These are phyloP conservation scores for Cirrhinus molitorella DNA, from an alignment of 2,797 vertebrate species.

Conservation along the genomic window DNA sequence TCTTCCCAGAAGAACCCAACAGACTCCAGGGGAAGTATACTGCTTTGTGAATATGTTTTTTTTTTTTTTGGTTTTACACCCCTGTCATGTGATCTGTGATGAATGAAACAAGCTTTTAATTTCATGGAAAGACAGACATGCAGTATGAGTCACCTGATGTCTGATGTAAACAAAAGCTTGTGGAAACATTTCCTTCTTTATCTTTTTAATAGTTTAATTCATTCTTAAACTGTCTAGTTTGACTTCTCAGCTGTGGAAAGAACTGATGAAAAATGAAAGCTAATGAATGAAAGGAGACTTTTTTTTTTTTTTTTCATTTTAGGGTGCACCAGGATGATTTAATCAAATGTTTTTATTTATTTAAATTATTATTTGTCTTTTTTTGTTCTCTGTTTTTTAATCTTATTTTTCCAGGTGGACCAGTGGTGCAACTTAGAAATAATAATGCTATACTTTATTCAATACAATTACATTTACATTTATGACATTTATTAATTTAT, in stretches of 20 bases:
- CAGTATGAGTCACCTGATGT: neutral
- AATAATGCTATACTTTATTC: too few species aligned
- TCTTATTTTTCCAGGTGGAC: too few species aligned
- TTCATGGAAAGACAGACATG: neutral
- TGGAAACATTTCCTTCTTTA: neutral
- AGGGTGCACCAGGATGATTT: too few species aligned
- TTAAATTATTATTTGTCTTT: too few species aligned
- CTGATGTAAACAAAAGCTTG: neutral
- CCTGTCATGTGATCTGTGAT: slow-evolving; percentile 10
- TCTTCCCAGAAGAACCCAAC: slow-evolving; percentile 75
- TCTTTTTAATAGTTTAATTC: neutral
- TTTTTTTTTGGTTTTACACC: neutral
- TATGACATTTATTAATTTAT: too few species aligned
- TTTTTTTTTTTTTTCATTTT: too few species aligned
- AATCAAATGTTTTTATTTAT: too few species aligned
- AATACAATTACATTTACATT: too few species aligned
- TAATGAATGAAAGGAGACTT: too few species aligned
- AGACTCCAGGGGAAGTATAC: slow-evolving; percentile 42
- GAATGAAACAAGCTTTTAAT: slow-evolving; percentile 44
- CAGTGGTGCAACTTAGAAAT: too few species aligned
- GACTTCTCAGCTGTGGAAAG: neutral
- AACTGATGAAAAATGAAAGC: too few species aligned
- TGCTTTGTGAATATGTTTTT: neutral
- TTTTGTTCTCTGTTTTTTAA: too few species aligned
- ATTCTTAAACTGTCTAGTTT: neutral